These are phyloP conservation scores for Carassius auratus DNA, from an alignment of 2,113 vertebrate genomes.

Conservation along the genomic window DNA sequence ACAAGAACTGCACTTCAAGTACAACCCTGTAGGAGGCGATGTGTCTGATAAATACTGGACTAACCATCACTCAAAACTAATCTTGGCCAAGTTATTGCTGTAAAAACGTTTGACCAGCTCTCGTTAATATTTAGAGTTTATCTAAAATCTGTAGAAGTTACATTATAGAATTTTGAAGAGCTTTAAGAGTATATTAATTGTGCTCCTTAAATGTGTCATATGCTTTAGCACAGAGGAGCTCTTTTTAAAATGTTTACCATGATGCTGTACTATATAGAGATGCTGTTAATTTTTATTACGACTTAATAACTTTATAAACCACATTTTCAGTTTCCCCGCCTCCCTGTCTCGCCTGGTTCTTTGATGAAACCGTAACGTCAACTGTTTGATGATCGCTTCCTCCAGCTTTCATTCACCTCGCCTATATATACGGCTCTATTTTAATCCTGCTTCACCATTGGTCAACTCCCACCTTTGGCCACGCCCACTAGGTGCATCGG, in stretches of 20 bases:
- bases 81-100: neutral
- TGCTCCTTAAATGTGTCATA: neutral
- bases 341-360: neutral
- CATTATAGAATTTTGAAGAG: neutral
- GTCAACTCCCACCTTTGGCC: conserved; percentile 53
- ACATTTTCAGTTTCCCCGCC: neutral
- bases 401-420: conserved; percentile 48
- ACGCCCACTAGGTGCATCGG: conserved; percentile 54
- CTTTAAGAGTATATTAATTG: neutral
- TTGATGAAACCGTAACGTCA: neutral
- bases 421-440: conserved; percentile 77
- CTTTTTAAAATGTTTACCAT: neutral
- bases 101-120: neutral
- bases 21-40: neutral
- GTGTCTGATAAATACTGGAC: neutral
- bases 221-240: neutral
- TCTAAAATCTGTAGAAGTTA: neutral
- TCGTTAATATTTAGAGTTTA: neutral
- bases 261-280: neutral
- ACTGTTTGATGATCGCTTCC: neutral
- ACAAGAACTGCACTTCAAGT: neutral
- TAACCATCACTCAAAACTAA: neutral
- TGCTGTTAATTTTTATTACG: neutral
- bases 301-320: neutral
- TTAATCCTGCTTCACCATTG: conserved; percentile 72